Evolutionary conservation across 2,113 vertebrate species (phyloP).

Genomic region (Anhinga anhinga): DNA sequence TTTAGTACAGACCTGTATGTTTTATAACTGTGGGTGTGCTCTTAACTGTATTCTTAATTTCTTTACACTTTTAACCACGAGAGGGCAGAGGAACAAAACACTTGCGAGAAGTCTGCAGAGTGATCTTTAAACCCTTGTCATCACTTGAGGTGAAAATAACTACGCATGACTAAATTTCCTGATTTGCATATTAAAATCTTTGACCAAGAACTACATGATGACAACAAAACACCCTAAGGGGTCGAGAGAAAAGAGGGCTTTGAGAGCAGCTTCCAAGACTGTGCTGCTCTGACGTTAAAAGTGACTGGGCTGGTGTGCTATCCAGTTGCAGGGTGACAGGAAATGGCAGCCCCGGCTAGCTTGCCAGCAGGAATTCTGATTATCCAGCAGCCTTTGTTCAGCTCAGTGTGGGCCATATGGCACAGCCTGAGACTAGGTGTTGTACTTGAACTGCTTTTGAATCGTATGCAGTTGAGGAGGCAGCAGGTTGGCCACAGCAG

Average conservation of each 20-base stretch:
- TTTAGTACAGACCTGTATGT: background rate
- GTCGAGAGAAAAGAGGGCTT: background rate
- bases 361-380: background rate
- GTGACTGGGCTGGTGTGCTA: background rate
- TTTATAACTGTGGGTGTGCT: background rate
- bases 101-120: background rate
- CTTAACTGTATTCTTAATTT: background rate
- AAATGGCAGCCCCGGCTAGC: background rate
- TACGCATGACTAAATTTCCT: background rate
- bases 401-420: background rate
- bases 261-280: background rate
- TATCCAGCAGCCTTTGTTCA: background rate
- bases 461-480: background rate
- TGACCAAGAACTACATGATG: background rate
- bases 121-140: background rate
- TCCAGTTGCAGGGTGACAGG: background rate
- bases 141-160: background rate
- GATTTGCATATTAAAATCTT: background rate
- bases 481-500: background rate
- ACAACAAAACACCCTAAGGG: background rate
- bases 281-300: background rate
- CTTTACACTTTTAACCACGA: slow-evolving; percentile 5
- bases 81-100: slow-evolving; percentile 42
- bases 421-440: background rate
- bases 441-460: background rate